Evolutionary conservation across 1,140 invertebrate genomes (phyloP).

Genomic region (Zelostemma sp.): DNA sequence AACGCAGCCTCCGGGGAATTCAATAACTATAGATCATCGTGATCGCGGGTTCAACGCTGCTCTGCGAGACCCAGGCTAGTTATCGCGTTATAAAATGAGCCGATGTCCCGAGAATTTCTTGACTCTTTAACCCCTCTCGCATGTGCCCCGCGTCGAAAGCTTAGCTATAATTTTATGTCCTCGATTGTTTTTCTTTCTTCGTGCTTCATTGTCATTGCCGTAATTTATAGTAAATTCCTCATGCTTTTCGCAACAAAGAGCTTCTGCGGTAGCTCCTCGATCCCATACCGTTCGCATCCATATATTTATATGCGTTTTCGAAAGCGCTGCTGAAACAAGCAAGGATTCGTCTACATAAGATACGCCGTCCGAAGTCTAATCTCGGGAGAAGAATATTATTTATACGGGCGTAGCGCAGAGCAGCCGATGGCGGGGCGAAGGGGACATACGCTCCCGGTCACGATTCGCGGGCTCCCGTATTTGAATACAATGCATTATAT

Average conservation of each 20-base stretch:
- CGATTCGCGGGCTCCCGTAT: slow-evolving; percentile 68
- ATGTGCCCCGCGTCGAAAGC: not conserved
- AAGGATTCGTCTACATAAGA: slow-evolving; percentile 38
- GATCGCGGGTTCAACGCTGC: slow-evolving; percentile 49
- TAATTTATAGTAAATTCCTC: slow-evolving; percentile 44
- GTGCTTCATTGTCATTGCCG: slow-evolving; percentile 40
- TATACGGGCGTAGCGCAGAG: slow-evolving; percentile 39
- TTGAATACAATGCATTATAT: slow-evolving; percentile 73
- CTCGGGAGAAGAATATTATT: slow-evolving; percentile 51
- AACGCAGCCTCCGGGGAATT: slow-evolving; percentile 54
- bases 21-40: slow-evolving; percentile 59
- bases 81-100: slow-evolving; percentile 33
- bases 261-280: slow-evolving; percentile 36
- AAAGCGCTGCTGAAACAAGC: slow-evolving; percentile 34
- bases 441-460: slow-evolving; percentile 62
- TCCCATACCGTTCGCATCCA: slow-evolving; percentile 43
- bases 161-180: not conserved
- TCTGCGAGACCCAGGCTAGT: slow-evolving; percentile 27
- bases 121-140: slow-evolving; percentile 24
- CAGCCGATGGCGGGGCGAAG: slow-evolving; percentile 9
- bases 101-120: slow-evolving; percentile 26
- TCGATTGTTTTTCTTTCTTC: not conserved
- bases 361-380: slow-evolving; percentile 44
- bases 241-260: slow-evolving; percentile 37
- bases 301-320: slow-evolving; percentile 47